Conservation (phyloP, 2,888 invertebrate genomes). For the Acanthosepion esculentum region DNA sequence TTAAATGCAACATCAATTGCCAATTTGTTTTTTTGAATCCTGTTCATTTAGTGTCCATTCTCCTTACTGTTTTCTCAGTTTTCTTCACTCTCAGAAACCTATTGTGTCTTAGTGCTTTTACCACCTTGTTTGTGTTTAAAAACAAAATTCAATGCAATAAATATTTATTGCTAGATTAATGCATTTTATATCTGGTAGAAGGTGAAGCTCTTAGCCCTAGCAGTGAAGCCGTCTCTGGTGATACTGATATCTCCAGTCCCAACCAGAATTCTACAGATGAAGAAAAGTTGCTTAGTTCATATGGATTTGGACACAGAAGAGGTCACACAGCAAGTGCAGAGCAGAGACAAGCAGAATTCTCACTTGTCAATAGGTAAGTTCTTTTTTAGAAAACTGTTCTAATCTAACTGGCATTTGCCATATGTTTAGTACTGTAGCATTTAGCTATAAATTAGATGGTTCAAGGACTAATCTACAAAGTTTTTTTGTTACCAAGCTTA, state of each 20-base stretch:
- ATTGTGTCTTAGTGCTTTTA: no score
- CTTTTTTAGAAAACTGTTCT: neutral
- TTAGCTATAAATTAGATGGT: neutral
- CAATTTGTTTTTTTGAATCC: no score
- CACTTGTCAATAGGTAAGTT: constrained; percentile 71
- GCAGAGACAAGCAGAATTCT: constrained; percentile 66
- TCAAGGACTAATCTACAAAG: neutral
- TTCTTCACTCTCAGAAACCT: no score
- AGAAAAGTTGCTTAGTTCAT: constrained; percentile 80
- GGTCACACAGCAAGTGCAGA: constrained; percentile 48
- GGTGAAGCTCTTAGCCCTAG: constrained; percentile 57
- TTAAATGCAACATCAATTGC: no score
- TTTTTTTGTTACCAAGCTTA: no score
- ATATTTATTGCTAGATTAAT: no score
- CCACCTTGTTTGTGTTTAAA: no score
- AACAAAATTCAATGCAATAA: no score
- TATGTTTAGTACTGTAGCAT: neutral
- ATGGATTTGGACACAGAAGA: constrained; percentile 48
- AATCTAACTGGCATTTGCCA: neutral
- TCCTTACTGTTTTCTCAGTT: no score
- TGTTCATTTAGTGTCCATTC: no score
- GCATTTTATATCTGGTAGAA: constrained; percentile 41
- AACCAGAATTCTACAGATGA: constrained; percentile 89
- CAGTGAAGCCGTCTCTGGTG: constrained; percentile 59
- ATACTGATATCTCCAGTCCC: constrained; percentile 63